phyloP scores from a whole-genome alignment of 1,140 invertebrate species.

The Drosophila biarmipes region DNA sequence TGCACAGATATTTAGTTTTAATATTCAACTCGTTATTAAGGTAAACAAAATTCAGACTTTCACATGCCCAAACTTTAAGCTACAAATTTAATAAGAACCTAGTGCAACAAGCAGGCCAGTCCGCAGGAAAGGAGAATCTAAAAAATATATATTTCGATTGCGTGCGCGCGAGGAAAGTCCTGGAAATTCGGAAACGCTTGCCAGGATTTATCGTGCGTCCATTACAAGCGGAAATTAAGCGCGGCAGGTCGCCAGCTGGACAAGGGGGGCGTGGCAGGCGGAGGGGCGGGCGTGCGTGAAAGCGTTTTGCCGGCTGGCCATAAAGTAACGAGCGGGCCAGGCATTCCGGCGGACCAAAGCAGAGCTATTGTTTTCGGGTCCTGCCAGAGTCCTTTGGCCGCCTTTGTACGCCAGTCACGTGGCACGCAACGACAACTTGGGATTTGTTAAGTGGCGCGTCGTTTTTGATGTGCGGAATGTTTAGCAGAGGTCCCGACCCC shows the following conservation, averaged over 20 bases:
- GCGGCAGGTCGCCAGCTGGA: conserved; percentile 66
- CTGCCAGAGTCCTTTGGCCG: conserved; percentile 15
- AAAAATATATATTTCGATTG: conserved; percentile 63
- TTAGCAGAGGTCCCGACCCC: conserved; percentile 22
- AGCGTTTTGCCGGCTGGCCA: conserved; percentile 73
- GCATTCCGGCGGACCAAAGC: conserved; percentile 73
- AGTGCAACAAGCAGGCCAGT: conserved; percentile 31
- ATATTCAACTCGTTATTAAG: neutral
- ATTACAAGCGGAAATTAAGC: conserved; percentile 83
- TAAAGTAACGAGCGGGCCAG: conserved; percentile 36
- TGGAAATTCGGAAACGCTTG: conserved; percentile 65
- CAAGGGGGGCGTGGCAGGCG: neutral
- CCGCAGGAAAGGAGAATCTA: conserved; percentile 22
- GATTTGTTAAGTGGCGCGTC: conserved; percentile 80
- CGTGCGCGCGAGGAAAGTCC: conserved; percentile 46
- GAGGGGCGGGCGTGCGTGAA: conserved; percentile 73
- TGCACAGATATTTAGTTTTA: neutral
- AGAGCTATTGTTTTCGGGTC: conserved; percentile 74
- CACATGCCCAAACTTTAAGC: neutral
- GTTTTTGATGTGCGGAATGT: conserved; percentile 72
- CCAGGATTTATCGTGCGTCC: conserved; percentile 81
- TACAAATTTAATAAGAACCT: conserved; percentile 27
- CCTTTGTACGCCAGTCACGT: conserved; percentile 72
- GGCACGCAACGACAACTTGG: conserved; percentile 82
- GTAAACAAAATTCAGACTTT: neutral